Conservation (phyloP, 2,113 vertebrate species). For the Crocuta crocuta region DNA sequence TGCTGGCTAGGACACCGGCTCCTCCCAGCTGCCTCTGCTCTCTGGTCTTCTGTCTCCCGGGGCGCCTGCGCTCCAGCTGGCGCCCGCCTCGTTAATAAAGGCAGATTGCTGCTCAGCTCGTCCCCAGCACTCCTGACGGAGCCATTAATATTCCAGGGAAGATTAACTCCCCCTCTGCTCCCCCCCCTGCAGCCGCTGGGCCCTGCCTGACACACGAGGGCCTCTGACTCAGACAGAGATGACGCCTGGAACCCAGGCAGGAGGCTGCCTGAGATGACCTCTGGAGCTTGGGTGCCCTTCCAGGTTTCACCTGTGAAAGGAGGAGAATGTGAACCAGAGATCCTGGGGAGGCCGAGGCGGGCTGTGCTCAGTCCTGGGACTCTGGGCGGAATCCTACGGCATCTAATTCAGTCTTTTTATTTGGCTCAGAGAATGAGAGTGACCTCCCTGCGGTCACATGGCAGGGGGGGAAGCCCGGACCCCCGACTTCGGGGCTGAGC, state of each 20-base stretch:
- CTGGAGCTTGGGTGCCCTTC: neutral
- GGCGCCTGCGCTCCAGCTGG: conserved; percentile 19
- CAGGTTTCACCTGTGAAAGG: neutral
- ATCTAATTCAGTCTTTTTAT: neutral
- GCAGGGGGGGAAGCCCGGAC: neutral
- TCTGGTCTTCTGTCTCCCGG: neutral
- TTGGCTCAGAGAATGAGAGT: neutral
- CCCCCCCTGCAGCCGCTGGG: neutral
- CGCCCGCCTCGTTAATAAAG: conserved; percentile 55
- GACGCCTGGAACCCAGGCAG: neutral
- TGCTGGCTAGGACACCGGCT: neutral
- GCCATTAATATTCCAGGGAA: conserved; percentile 72
- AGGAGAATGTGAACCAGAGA: neutral
- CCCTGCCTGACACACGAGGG: conserved; percentile 6
- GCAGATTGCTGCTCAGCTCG: conserved; percentile 25
- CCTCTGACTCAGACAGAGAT: neutral
- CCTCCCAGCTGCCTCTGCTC: neutral
- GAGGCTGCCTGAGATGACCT: neutral
- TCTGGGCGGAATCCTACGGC: neutral
- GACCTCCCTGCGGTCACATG: neutral
- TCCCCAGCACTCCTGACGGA: conserved; percentile 60
- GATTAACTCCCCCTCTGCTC: conserved; percentile 37
- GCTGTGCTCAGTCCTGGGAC: no score
- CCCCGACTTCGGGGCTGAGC: neutral
- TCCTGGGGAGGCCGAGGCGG: no score